phyloP scores from a whole-genome alignment of 2,888 invertebrate genomes.

The Melinaea menophilus region DNA sequence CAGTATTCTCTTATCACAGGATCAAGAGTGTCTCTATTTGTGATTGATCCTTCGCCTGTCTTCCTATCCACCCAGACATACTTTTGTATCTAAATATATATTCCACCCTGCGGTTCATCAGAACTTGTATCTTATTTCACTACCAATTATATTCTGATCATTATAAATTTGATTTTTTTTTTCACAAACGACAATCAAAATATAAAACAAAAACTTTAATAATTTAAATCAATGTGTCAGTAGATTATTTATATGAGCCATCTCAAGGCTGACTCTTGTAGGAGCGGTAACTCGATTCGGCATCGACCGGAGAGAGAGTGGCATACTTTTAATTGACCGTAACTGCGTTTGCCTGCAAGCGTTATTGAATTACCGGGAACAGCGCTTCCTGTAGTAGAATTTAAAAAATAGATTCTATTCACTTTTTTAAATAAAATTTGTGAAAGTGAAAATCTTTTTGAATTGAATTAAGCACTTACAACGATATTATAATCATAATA shows the following conservation, averaged over 20 bases:
- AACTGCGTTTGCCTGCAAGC: constrained; percentile 74
- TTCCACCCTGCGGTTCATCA: constrained; percentile 14
- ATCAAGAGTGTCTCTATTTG: too few species aligned
- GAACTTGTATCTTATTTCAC: too few species aligned
- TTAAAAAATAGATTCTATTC: constrained; percentile 41
- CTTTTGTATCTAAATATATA: too few species aligned
- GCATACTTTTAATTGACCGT: constrained; percentile 76
- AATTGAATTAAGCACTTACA: neutral
- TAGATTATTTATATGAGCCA: constrained; percentile 58
- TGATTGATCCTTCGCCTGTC: too few species aligned
- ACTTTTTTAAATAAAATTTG: neutral
- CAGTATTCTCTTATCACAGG: too few species aligned
- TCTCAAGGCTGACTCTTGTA: constrained; percentile 55
- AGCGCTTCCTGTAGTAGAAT: constrained; percentile 52
- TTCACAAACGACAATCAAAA: too few species aligned
- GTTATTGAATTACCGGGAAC: constrained; percentile 70
- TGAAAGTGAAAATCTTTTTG: neutral
- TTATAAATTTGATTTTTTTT: too few species aligned
- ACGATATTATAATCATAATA: too few species aligned
- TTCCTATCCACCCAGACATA: too few species aligned
- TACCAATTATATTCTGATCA: too few species aligned
- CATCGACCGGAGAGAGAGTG: constrained; percentile 62
- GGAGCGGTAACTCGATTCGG: constrained; percentile 63
- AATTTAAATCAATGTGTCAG: constrained; percentile 48
- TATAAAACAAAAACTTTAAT: neutral